Evolutionary conservation across 2,888 invertebrate genomes (phyloP), one percentile per base, ranked within the genome.

Genomic region (Pristionchus exspectatus): DNA sequence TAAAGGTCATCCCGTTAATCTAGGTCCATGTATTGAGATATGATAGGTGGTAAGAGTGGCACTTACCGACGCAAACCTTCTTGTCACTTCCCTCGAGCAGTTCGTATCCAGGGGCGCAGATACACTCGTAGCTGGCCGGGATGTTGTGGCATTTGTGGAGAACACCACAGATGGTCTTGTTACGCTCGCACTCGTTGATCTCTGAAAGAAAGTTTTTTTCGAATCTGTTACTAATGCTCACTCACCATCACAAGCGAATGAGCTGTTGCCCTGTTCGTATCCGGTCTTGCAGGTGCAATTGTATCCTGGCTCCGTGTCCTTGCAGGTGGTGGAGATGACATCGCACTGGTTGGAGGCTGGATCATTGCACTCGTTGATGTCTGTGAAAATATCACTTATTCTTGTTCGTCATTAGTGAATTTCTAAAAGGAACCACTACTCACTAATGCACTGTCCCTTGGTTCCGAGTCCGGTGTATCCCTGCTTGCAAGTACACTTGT

Each of bases 381-480:
- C 89, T 89, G 44, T 5, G 21, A 66, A 0, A 44, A 9, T 12
- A 38, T 38, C 54, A 24, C 16, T 27, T 10, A 14, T 21, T 38
- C 74, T 12, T 27, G 14, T 50, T 12, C 12, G 44, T 50, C 69
- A 27, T n/a, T 14, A 24, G n/a, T 12, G 69, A 14, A 14, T 21
- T 50, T 16, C 54, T 38, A 86, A 38, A 50, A 2, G 38, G 63
- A 2, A n/a, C n/a, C n/a, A n/a, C n/a, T n/a, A 69, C 81, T 81
- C 81, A 89, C 89, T 69, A 12, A 14, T 27, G 56, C 89, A 89
- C 33, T 69, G 44, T 69, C 85, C 85, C 50, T 84, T 84, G n/a
- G 72, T 85, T 24, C 89, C 89, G n/a, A 33, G 30, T 50, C 89
- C 89, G 2, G 89, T 89, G 85, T 84, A 89, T 85, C 89, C 89